Conservation (phyloP, 2,797 vertebrate species). For the Poeciliopsis turneri region DNA sequence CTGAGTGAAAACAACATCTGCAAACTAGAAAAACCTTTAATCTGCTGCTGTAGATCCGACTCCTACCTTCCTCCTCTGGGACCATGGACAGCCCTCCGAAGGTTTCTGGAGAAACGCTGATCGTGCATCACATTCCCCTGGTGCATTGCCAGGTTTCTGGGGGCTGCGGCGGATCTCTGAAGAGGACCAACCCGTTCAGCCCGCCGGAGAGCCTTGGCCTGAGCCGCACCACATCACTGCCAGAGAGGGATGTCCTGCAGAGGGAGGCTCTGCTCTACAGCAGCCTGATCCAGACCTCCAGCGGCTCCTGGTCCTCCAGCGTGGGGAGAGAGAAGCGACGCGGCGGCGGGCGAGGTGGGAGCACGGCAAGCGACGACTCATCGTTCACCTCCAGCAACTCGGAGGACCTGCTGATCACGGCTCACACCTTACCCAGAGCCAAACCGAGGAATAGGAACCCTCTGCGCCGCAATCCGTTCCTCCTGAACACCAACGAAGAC, state of each 20-base stretch:
- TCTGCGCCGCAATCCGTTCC: conserved; percentile 90
- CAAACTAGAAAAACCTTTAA: not conserved
- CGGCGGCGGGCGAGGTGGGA: conserved; percentile 62
- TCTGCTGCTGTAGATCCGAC: conserved; percentile 1
- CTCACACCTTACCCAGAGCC: conserved; percentile 67
- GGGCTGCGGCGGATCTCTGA: conserved; percentile 75
- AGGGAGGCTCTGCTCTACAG: conserved; percentile 89
- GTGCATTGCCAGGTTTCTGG: conserved; percentile 95
- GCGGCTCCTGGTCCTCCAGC: conserved; percentile 59
- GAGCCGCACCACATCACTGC: conserved; percentile 85
- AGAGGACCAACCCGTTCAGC: conserved; percentile 88
- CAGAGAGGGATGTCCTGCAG: conserved; percentile 89
- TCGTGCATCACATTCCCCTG: conserved; percentile 98
- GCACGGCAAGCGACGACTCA: conserved; percentile 78
- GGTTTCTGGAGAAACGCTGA: conserved; percentile 93
- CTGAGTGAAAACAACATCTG: conserved; percentile 53
- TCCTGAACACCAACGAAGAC: conserved; percentile 80
- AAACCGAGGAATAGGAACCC: conserved; percentile 67
- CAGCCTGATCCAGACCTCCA: conserved; percentile 85
- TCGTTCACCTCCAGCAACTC: conserved; percentile 81
- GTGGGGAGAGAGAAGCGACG: conserved; percentile 54
- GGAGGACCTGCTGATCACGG: conserved; percentile 70
- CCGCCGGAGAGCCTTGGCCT: conserved; percentile 86
- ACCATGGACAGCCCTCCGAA: conserved; percentile 94
- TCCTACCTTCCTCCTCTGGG: conserved; percentile 8